phyloP scores from a whole-genome alignment of 2,888 invertebrate species.

The Osedax fenrisi region DNA sequence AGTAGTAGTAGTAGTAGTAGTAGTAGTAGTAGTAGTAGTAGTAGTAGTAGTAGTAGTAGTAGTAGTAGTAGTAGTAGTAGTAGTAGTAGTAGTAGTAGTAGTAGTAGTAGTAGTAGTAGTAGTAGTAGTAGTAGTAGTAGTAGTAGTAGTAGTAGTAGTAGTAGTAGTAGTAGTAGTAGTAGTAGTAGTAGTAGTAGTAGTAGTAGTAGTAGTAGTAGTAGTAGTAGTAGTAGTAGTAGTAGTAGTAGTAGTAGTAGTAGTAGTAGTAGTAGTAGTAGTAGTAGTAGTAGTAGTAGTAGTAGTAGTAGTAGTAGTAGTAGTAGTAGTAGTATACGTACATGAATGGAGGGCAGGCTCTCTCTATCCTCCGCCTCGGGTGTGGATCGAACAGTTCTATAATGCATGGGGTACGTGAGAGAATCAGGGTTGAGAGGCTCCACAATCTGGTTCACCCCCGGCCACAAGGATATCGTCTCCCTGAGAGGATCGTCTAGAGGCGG shows the following conservation, averaged over 20 bases:
- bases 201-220: conserved; percentile 24
- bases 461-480: too few relatives aligned
- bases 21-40: conserved; percentile 23
- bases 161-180: conserved; percentile 25
- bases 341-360: neutral
- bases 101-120: conserved; percentile 15
- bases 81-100: conserved; percentile 14
- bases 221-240: conserved; percentile 27
- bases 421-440: too few relatives aligned
- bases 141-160: conserved; percentile 26
- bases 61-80: conserved; percentile 17
- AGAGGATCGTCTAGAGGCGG: too few relatives aligned
- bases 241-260: conserved; percentile 30
- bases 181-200: conserved; percentile 20
- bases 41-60: conserved; percentile 21
- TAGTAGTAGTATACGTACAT: too few relatives aligned
- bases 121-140: conserved; percentile 15
- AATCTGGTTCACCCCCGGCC: too few relatives aligned
- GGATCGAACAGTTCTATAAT: too few relatives aligned
- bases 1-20: conserved; percentile 23
- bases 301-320: conserved; percentile 29
- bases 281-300: conserved; percentile 30
- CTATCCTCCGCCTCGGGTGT: too few relatives aligned
- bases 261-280: conserved; percentile 29
- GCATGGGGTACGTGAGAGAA: too few relatives aligned